Base-by-base conservation (phyloP, 2,797 vertebrate genomes). In the Eutrigla gurnardus region DNA sequence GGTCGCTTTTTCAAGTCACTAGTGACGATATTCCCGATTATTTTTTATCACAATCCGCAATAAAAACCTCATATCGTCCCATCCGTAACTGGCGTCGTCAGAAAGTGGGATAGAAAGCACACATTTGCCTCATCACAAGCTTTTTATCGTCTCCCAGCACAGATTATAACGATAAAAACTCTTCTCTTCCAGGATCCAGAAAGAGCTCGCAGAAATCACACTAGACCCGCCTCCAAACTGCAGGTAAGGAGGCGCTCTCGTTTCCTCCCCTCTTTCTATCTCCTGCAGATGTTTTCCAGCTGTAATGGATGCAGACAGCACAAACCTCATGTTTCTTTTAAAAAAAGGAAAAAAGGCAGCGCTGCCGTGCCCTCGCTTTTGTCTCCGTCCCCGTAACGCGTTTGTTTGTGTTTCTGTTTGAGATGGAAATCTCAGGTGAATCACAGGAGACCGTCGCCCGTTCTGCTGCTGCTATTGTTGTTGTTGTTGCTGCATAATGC, bases 201-300 rank as follows among this genome's bases (percentile, higher is more conserved):
- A 99, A 82, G 98, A 99, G 92, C 97, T 99, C 62, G 98, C 98
- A 83, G 98, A 99, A 94, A 99, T 99, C 90, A 99, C 98, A 73
- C 94, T 99, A 93, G 98, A 99, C 82, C 98, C 98, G 43, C 98
- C 98, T 90, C 98, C 98, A 39, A 99, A 99, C 94, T 99, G 98
- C 96, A 99, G 98, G 98, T 99, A 95, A 97, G 96, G 87, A 78
- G 76, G 70, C 33, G 32, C 59, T 55, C 33, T 76, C 75, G 78
- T 71, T 75, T 66, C 25, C 58, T 32, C 74, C 57, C 50, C 1
- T 62, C 63, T 54, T 33, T 70, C 59, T 53, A 37, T 45, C 58
- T 71, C 60, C 37, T 7, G 40, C 36, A 63, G 57, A 42, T 25
- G 71, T 15, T 25, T 25, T 71, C 4, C 2, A 2, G 67, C 69